Evolutionary conservation across 1,140 invertebrate species (phyloP).

Genomic region (Drosophila nigrodunni): DNA sequence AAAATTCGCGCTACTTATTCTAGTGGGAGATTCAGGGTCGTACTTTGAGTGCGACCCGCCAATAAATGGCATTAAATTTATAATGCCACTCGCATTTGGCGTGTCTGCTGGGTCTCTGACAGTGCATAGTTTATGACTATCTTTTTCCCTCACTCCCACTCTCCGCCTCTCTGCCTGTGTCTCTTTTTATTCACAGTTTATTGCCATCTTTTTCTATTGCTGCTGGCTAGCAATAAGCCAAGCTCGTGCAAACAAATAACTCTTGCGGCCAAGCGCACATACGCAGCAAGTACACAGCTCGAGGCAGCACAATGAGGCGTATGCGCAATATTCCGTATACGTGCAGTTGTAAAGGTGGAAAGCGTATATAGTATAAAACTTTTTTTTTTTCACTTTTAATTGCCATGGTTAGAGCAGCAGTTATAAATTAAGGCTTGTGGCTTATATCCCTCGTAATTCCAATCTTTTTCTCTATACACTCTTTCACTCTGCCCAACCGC

Average conservation of each 20-base stretch:
- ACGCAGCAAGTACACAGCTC: constrained; percentile 7
- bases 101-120: constrained; percentile 10
- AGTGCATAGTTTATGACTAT: constrained; percentile 27
- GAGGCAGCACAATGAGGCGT: constrained; percentile 44
- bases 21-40: constrained; percentile 6
- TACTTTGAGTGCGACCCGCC: constrained; percentile 10
- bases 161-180: neutral
- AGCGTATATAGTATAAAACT: neutral
- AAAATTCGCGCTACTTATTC: neutral
- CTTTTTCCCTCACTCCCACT: neutral
- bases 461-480: neutral
- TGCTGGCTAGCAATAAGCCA: constrained; percentile 3
- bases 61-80: constrained; percentile 48
- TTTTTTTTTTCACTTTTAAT: constrained; percentile 56
- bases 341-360: constrained; percentile 35
- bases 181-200: neutral
- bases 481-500: neutral
- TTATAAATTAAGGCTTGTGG: constrained; percentile 68
- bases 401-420: constrained; percentile 35
- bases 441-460: constrained; percentile 4
- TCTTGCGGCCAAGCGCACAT: constrained; percentile 2
- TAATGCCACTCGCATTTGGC: constrained; percentile 34
- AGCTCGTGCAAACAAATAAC: constrained; percentile 15
- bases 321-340: constrained; percentile 49
- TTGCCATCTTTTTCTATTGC: neutral